Percentiles rank a stretch among this genome's conserved stretches.
Conservation (phyloP, 2,888 invertebrate species). For the Callinectes sapidus region DNA sequence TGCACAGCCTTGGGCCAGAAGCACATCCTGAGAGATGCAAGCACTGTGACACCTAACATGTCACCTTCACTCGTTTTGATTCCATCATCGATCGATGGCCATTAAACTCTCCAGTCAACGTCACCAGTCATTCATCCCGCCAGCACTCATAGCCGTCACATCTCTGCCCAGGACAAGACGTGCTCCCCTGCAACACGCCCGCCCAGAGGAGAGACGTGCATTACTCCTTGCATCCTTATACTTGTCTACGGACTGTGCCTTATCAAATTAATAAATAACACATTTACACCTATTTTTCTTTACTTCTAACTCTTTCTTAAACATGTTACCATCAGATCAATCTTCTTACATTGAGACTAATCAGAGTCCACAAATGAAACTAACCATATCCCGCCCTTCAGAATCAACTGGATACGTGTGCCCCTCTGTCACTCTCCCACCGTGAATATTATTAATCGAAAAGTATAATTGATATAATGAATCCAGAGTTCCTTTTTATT, state of each 20-base stretch:
- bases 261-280: neutral
- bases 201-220: neutral
- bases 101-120: neutral
- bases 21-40: neutral
- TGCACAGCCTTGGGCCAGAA: neutral
- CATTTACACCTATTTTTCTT: too few species aligned
- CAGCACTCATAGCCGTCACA: neutral
- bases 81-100: neutral
- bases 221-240: neutral
- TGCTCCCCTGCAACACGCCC: neutral
- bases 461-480: neutral
- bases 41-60: neutral
- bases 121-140: neutral
- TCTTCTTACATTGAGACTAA: too few species aligned
- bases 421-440: neutral
- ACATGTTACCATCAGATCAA: too few species aligned
- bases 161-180: neutral
- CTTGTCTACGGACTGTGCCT: neutral
- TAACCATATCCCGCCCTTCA: neutral
- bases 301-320: too few species aligned
- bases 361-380: neutral
- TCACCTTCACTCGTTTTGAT: neutral
- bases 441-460: neutral
- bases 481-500: neutral
- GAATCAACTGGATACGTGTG: neutral